Evolutionary conservation across 2,888 invertebrate species (phyloP).

Genomic region (Dichetophora obliterata): DNA sequence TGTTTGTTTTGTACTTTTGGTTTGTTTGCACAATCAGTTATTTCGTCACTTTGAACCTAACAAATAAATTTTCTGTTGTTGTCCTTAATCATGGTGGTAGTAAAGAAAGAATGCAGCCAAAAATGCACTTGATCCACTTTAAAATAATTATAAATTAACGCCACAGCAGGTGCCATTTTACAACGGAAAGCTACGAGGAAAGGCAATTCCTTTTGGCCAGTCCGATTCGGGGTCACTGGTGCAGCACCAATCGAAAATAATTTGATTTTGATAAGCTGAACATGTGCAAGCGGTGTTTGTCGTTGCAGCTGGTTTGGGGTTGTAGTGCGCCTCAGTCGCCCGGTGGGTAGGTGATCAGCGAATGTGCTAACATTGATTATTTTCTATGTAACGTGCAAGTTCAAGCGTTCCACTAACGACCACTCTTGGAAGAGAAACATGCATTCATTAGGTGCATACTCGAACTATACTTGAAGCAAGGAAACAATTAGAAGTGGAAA

Average conservation of each 20-base stretch:
- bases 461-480: conserved; percentile 15
- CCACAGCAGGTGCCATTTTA: conserved; percentile 36
- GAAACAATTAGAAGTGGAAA: conserved; percentile 35
- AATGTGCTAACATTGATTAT: neutral
- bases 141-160: conserved; percentile 45
- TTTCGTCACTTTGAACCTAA: too few species aligned
- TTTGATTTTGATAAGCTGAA: neutral
- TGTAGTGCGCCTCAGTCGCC: neutral
- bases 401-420: conserved; percentile 21
- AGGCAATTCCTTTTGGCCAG: conserved; percentile 37
- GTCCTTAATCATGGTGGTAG: conserved; percentile 18
- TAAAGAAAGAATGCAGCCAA: conserved; percentile 14
- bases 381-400: conserved; percentile 20
- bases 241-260: neutral
- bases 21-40: too few species aligned
- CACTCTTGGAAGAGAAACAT: conserved; percentile 10
- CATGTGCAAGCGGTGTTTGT: neutral
- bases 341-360: neutral
- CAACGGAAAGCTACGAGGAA: conserved; percentile 17
- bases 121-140: conserved; percentile 47
- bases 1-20: too few species aligned
- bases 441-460: conserved; percentile 29
- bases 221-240: neutral
- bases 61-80: too few species aligned
- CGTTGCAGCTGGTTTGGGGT: neutral